These are phyloP conservation scores for Bradysia coprophila DNA, from an alignment of 1,140 invertebrate species.

Conservation along the genomic window DNA sequence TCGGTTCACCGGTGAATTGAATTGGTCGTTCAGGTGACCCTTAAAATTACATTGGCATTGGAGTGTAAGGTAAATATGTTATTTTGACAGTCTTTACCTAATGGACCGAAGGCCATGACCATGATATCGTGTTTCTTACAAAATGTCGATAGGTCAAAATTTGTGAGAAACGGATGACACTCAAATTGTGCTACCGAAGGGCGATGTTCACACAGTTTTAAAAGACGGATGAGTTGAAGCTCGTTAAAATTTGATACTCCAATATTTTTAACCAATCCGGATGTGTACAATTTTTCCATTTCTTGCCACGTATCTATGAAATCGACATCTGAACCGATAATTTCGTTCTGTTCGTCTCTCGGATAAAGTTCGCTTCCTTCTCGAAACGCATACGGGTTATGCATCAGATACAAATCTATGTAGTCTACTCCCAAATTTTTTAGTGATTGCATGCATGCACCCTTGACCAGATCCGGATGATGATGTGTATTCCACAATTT, in stretches of 20 bases:
- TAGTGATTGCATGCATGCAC: slow-evolving; percentile 40
- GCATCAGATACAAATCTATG: slow-evolving; percentile 62
- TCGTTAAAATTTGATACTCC: slow-evolving; percentile 86
- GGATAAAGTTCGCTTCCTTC: background rate
- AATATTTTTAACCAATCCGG: slow-evolving; percentile 56
- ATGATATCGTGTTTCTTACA: slow-evolving; percentile 46
- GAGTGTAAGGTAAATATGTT: no score
- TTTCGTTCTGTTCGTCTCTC: background rate
- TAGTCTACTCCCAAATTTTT: slow-evolving; percentile 49
- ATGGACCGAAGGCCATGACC: slow-evolving; percentile 33
- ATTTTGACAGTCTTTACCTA: no score
- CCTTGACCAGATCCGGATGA: slow-evolving; percentile 34
- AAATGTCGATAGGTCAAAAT: slow-evolving; percentile 51
- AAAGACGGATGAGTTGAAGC: slow-evolving; percentile 53
- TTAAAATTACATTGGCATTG: no score
- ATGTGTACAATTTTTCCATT: slow-evolving; percentile 56
- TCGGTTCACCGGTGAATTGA: slow-evolving; percentile 14
- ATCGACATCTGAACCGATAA: slow-evolving; percentile 31
- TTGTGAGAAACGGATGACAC: slow-evolving; percentile 67
- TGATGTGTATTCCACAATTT: slow-evolving; percentile 59
- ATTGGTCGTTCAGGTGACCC: slow-evolving; percentile 32
- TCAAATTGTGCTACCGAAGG: slow-evolving; percentile 69
- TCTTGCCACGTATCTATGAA: slow-evolving; percentile 82
- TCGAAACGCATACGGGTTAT: slow-evolving; percentile 34
- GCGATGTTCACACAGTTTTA: slow-evolving; percentile 44